These are phyloP conservation scores for Drosophila varians DNA, from an alignment of 1,140 invertebrate genomes.

Conservation along the genomic window DNA sequence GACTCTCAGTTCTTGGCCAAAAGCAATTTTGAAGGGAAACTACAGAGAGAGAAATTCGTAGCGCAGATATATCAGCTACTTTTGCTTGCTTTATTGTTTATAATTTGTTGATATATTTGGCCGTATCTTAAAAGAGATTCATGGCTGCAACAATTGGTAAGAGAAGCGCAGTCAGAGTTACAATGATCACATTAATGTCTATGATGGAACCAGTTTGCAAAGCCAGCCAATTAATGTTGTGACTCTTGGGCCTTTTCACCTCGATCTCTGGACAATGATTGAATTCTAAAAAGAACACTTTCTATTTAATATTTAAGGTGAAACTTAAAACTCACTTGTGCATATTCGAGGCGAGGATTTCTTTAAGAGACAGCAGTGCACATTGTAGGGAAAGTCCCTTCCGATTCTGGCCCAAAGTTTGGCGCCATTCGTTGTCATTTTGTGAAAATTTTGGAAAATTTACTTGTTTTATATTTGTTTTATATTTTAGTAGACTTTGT, in stretches of 20 bases:
- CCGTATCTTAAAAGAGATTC: neutral
- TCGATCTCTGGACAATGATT: neutral
- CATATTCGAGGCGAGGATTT: neutral
- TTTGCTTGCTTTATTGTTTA: neutral
- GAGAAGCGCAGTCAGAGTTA: neutral
- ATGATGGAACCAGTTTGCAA: neutral
- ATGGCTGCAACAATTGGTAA: neutral
- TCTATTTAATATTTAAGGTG: no score
- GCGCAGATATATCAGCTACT: neutral
- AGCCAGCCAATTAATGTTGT: neutral
- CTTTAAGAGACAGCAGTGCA: neutral
- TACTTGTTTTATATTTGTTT: neutral
- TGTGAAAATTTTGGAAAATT: neutral
- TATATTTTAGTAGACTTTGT: neutral
- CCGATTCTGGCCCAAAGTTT: neutral
- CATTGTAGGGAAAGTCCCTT: neutral
- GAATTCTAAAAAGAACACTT: neutral
- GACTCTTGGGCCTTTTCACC: neutral
- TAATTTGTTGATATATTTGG: neutral
- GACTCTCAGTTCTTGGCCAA: slow-evolving; percentile 2
- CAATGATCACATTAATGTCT: neutral
- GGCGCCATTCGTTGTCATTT: neutral
- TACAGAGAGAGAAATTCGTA: neutral
- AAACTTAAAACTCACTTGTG: neutral
- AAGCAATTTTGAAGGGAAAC: no score